Conservation (phyloP, 2,113 vertebrate genomes). For the Murina feae region DNA sequence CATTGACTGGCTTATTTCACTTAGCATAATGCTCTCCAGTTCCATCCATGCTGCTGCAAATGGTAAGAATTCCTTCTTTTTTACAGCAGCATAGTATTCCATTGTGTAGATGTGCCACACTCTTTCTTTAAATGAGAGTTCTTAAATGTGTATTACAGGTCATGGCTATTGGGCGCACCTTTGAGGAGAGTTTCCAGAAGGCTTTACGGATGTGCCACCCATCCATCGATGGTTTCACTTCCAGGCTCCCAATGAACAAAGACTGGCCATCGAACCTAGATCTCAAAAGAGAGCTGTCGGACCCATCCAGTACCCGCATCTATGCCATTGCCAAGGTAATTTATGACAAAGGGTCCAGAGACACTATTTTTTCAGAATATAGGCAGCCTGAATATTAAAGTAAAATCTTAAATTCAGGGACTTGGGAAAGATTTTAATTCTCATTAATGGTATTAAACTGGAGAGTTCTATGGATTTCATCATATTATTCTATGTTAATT, state of each 20-base stretch:
- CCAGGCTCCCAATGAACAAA: constrained; percentile 91
- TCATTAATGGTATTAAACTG: not conserved
- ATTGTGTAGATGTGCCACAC: no score
- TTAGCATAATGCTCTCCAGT: no score
- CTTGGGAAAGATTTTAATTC: not conserved
- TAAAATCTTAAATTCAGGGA: not conserved
- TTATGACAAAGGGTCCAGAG: not conserved
- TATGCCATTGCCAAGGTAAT: constrained; percentile 94
- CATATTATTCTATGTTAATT: not conserved
- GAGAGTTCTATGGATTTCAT: not conserved
- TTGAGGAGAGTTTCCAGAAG: constrained; percentile 96
- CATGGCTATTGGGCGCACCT: constrained; percentile 95
- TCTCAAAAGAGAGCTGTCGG: constrained; percentile 87
- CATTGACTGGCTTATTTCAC: no score
- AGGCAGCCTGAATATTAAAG: not conserved
- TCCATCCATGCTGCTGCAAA: no score
- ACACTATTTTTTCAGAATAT: not conserved
- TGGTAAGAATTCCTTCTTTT: no score
- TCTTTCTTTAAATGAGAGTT: not conserved
- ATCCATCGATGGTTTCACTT: constrained; percentile 90
- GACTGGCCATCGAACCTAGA: constrained; percentile 84
- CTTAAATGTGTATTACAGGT: constrained; percentile 80
- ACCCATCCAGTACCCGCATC: constrained; percentile 91
- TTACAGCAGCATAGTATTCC: no score
- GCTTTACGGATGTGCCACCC: constrained; percentile 96